phyloP scores from a whole-genome alignment of 1,140 invertebrate species.

The Hestina assimilis region DNA sequence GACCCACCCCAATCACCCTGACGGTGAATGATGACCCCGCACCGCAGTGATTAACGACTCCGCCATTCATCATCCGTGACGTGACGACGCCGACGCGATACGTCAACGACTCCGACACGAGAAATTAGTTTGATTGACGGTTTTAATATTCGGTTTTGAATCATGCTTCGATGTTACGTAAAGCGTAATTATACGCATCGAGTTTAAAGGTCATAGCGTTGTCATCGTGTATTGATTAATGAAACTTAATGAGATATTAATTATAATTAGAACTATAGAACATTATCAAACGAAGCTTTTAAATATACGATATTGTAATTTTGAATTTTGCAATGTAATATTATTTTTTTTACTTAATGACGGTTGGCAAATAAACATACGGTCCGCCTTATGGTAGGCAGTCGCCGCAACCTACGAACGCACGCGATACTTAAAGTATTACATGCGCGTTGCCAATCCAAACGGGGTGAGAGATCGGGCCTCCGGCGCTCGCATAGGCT shows the following conservation, averaged over 20 bases:
- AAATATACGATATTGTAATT: too few relatives aligned
- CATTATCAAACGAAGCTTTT: too few relatives aligned
- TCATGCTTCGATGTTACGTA: neutral
- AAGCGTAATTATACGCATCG: neutral
- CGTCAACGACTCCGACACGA: slow-evolving; percentile 50
- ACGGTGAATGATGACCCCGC: slow-evolving; percentile 62
- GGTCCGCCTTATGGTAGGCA: too few relatives aligned
- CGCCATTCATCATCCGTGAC: slow-evolving; percentile 57
- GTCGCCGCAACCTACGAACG: too few relatives aligned
- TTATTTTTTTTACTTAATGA: too few relatives aligned
- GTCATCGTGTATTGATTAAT: neutral
- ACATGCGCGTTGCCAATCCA: too few relatives aligned
- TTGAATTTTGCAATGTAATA: too few relatives aligned
- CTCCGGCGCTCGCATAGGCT: too few relatives aligned
- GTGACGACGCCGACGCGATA: slow-evolving; percentile 47
- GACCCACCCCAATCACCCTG: slow-evolving; percentile 27
- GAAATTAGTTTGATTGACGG: slow-evolving; percentile 61
- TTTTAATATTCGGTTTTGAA: slow-evolving; percentile 45
- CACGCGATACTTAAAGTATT: too few relatives aligned
- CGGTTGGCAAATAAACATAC: too few relatives aligned
- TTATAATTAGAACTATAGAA: too few relatives aligned
- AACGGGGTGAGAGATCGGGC: too few relatives aligned
- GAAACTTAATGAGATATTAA: neutral
- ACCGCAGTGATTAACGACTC: slow-evolving; percentile 63
- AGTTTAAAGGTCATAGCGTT: neutral